Percentiles rank a stretch among this genome's conserved stretches.
Evolutionary conservation across 2,113 vertebrate species (phyloP).

Genomic region (Picathartes gymnocephalus): DNA sequence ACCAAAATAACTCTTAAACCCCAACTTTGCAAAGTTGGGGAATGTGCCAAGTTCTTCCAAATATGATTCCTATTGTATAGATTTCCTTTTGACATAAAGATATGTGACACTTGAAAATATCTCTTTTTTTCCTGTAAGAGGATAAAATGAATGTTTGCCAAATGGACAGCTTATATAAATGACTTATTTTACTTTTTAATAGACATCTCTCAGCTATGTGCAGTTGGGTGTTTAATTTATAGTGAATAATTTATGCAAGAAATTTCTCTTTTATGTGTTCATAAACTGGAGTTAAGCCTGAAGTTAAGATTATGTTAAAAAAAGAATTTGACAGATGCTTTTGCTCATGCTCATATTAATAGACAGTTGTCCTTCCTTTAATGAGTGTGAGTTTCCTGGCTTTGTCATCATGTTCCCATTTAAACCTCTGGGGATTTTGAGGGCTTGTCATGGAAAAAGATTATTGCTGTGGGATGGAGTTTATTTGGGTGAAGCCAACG

Average conservation of each 20-base stretch:
- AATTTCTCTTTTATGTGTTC: background rate
- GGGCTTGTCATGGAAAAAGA: constrained; percentile 39
- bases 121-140: background rate
- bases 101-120: background rate
- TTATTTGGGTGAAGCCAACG: background rate
- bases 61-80: background rate
- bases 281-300: background rate
- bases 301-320: background rate
- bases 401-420: constrained; percentile 27
- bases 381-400: constrained; percentile 19
- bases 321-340: background rate
- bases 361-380: constrained; percentile 15
- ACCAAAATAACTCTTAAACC: background rate
- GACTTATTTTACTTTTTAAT: background rate
- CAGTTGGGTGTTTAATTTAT: background rate
- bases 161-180: background rate
- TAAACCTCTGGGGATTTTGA: constrained; percentile 34
- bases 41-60: background rate
- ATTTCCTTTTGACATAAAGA: background rate
- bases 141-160: background rate
- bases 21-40: background rate
- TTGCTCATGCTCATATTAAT: background rate
- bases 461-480: background rate
- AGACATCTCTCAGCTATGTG: background rate
- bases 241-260: background rate